Conservation (phyloP, 1,140 invertebrate genomes). For the Carcinoscorpius rotundicauda region DNA sequence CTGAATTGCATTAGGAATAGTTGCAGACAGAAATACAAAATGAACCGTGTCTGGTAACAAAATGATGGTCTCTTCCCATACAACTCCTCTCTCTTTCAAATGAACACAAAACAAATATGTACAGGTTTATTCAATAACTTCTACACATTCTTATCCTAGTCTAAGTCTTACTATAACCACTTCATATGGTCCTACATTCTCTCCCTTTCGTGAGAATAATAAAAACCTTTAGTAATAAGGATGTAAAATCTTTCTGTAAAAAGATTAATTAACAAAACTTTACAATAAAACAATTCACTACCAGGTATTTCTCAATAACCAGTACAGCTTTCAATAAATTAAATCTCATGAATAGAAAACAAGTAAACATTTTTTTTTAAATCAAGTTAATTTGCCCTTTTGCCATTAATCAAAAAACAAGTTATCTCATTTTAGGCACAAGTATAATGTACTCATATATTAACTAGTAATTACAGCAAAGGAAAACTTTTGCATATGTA, state of each 20-base stretch:
- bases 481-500: background rate
- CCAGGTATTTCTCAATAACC: no score
- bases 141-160: no score
- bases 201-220: no score
- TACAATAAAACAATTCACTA: no score
- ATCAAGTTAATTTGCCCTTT: background rate
- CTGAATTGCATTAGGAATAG: constrained; percentile 94
- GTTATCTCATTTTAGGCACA: no score
- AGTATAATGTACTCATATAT: no score
- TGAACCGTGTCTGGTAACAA: constrained; percentile 94
- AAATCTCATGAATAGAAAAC: background rate
- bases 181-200: background rate
- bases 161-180: no score
- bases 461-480: background rate
- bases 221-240: no score
- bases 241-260: no score
- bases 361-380: background rate
- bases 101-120: background rate
- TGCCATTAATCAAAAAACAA: no score
- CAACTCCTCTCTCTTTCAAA: constrained; percentile 75
- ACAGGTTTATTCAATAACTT: background rate
- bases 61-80: constrained; percentile 99
- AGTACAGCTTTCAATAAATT: constrained; percentile 5
- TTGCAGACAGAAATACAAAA: constrained; percentile 98
- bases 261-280: no score